Percentiles rank a stretch among this genome's conserved stretches.
Conservation (phyloP, 2,888 invertebrate genomes). For the Orthosia gracilis region DNA sequence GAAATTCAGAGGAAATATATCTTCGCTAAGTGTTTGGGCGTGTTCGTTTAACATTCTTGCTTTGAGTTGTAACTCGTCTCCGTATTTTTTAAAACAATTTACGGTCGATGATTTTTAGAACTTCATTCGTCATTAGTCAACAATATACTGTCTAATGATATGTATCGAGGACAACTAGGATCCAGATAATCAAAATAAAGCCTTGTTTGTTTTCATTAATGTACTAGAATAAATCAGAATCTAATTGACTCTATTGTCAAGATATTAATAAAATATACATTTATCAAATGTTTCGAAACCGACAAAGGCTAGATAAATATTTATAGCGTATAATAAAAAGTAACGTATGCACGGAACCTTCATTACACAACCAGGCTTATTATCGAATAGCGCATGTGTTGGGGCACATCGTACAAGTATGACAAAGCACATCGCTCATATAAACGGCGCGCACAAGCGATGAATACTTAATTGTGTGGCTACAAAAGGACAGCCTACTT, state of each 20-base stretch:
- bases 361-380: conserved; percentile 41
- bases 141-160: conserved; percentile 6
- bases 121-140: background rate
- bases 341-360: conserved; percentile 45
- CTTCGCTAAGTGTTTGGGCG: conserved; percentile 63
- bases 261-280: conserved; percentile 19
- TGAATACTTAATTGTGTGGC: conserved; percentile 86
- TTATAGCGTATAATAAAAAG: conserved; percentile 42
- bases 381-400: conserved; percentile 52
- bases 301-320: conserved; percentile 39
- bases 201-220: conserved; percentile 38
- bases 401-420: conserved; percentile 67
- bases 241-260: conserved; percentile 41
- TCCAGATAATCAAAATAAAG: conserved; percentile 33
- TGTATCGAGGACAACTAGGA: conserved; percentile 23
- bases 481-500: conserved; percentile 85
- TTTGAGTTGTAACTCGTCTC: conserved; percentile 22
- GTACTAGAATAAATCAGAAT: conserved; percentile 45
- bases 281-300: conserved; percentile 39
- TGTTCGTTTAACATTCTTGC: conserved; percentile 52
- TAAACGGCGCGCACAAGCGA: conserved; percentile 76
- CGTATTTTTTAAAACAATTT: conserved; percentile 15
- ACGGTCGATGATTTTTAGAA: background rate
- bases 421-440: conserved; percentile 75
- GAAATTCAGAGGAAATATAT: conserved; percentile 57